Base-by-base conservation (phyloP, 2,797 vertebrate species). In the Poeciliopsis infans region DNA sequence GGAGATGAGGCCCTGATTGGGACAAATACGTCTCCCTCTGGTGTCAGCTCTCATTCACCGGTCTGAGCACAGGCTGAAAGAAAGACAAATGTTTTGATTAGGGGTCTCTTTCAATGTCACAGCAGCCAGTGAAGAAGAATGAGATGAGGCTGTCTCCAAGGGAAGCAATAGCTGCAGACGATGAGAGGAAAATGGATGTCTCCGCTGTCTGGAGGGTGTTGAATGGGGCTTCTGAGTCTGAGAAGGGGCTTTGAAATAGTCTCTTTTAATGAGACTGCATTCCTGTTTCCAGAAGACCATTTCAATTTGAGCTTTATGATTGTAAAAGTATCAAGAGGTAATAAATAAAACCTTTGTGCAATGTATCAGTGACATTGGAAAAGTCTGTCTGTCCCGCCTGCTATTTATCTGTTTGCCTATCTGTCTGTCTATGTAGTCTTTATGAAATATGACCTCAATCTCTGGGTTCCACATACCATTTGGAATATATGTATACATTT, bases 61-160 rank as follows among this genome's bases (percentile, higher is more conserved):
- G 93, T 90, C 90, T 87, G 90, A 88, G 92, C 84, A 59, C 86
- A 49, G 79, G 85, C 93, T 88, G 89, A 92, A 94, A 95, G 94
- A 95, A 95, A 96, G 95, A 96, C 95, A 95, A 96, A 96, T 95
- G 94, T 96, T 96, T 96, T 95, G 94, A 96, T 96, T 96, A 96
- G 93, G 87, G 94, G 93, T 94, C 94, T 91, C 89, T 93, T 93
- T 95, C 94, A 94, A 95, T 94, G 94, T 95, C 93, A 90, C 89
- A 81, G 84, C 86, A 93, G 91, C 92, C 85, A 66, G 86, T 55
- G 72, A 84, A 90, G 93, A 92, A 90, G 91, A 93, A 94, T 89
- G 92, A 91, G 94, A 91, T 75, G 75, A 88, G 89, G 89, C 85
- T 76, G 91, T 94, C 89, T 92, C 88, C 70, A 79, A 92, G 91